Percentiles rank a stretch among this genome's conserved stretches.
Evolutionary conservation across 2,113 vertebrate genomes (phyloP).

Genomic region (Lycaon pictus): DNA sequence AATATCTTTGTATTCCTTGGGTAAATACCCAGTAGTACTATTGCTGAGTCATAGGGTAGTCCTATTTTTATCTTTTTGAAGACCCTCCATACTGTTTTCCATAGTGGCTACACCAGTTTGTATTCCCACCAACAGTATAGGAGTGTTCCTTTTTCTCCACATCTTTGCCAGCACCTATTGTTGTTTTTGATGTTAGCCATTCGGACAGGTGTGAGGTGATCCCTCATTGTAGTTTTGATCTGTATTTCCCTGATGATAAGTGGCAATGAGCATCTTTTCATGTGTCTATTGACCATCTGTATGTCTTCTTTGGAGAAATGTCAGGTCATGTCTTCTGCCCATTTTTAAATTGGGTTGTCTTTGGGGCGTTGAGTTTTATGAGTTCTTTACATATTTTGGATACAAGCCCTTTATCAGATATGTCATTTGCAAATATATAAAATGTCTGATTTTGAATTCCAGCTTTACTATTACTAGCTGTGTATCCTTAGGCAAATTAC

Average conservation of each 20-base stretch:
- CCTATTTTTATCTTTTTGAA: background rate
- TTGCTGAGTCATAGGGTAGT: background rate
- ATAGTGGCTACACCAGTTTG: background rate
- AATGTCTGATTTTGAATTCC: background rate
- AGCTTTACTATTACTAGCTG: background rate
- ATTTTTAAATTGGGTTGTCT: background rate
- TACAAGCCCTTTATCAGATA: background rate
- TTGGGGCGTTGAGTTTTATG: background rate
- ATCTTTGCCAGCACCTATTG: background rate
- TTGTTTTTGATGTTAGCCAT: background rate
- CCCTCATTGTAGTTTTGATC: background rate
- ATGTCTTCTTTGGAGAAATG: background rate
- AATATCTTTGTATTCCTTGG: background rate
- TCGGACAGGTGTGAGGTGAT: background rate
- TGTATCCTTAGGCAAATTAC: background rate
- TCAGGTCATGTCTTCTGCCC: background rate
- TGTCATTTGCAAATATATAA: background rate
- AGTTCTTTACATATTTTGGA: background rate
- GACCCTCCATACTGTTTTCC: background rate
- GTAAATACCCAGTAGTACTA: background rate
- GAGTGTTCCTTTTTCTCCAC: background rate
- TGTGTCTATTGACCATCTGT: background rate
- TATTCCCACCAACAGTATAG: background rate
- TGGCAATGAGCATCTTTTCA: background rate
- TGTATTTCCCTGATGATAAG: background rate